Evolutionary conservation across 53 echinoderm and acorn worm species (phyloP).

Genomic region (Mesocentrotus franciscanus): DNA sequence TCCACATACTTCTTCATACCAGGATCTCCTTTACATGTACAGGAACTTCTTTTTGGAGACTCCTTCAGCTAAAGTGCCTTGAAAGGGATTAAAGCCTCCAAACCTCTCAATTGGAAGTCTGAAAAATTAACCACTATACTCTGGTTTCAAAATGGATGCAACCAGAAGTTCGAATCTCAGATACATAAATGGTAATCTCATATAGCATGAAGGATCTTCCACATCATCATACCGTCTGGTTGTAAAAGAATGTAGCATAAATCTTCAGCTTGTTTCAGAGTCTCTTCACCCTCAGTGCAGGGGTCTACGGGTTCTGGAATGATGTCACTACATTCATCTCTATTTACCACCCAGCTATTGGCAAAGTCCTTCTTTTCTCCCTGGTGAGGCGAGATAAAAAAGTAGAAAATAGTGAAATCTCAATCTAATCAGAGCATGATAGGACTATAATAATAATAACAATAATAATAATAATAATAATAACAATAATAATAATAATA

Average conservation of each 20-base stretch:
- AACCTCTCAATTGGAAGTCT: no score
- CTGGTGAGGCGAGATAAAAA: background rate
- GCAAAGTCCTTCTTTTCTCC: slow-evolving; percentile 67
- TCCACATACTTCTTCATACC: no score
- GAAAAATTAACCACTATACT: background rate
- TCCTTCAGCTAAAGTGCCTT: no score
- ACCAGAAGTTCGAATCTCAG: background rate
- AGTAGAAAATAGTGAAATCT: background rate
- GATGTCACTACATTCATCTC: slow-evolving; percentile 45
- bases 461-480: no score
- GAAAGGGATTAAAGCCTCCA: no score
- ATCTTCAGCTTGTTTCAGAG: slow-evolving; percentile 70
- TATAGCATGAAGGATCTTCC: background rate
- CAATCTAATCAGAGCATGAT: no score
- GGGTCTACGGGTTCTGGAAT: slow-evolving; percentile 65
- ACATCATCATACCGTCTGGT: slow-evolving; percentile 57
- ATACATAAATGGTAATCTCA: background rate
- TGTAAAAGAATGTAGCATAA: slow-evolving; percentile 78
- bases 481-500: no score
- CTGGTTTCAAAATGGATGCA: background rate
- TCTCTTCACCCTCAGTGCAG: slow-evolving; percentile 69
- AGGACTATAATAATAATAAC: no score
- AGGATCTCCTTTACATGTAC: no score
- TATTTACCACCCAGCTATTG: slow-evolving; percentile 79
- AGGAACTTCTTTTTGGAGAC: no score